Conservation (phyloP, 2,797 vertebrate genomes). For the Thalassophryne amazonica region DNA sequence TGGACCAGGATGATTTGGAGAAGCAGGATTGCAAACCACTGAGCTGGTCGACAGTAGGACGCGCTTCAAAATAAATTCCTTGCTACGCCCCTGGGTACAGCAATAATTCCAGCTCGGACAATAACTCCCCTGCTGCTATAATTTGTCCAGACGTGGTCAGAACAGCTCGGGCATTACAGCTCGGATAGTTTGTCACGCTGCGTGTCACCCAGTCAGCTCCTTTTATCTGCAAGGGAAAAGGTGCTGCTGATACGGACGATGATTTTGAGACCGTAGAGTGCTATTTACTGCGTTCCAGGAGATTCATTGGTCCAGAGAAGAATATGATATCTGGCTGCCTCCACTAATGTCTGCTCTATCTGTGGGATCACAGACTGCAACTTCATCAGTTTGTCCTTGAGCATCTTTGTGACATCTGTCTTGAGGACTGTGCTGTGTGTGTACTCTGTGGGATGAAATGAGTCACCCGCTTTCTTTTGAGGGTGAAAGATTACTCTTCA, state of each 20-base stretch:
- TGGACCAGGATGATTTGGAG: too few relatives aligned
- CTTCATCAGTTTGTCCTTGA: slow-evolving; percentile 49
- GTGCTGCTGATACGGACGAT: slow-evolving; percentile 25
- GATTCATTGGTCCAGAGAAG: slow-evolving; percentile 68
- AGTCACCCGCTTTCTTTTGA: slow-evolving; percentile 78
- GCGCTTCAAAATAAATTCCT: too few relatives aligned
- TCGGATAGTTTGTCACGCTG: slow-evolving; percentile 55
- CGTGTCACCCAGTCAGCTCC: slow-evolving; percentile 52
- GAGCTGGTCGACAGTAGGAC: too few relatives aligned
- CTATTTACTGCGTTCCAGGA: slow-evolving; percentile 70
- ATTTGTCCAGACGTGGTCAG: slow-evolving; percentile 61
- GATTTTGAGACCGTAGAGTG: slow-evolving; percentile 47
- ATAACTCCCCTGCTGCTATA: slow-evolving; percentile 53
- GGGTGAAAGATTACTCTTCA: slow-evolving; percentile 76
- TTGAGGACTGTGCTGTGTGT: slow-evolving; percentile 38
- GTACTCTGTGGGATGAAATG: slow-evolving; percentile 68
- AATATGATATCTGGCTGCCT: slow-evolving; percentile 74
- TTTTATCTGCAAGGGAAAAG: slow-evolving; percentile 69
- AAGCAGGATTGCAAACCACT: too few relatives aligned
- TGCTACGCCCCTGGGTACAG: too few relatives aligned
- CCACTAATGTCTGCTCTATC: slow-evolving; percentile 54
- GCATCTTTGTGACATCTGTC: slow-evolving; percentile 37
- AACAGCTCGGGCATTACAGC: slow-evolving; percentile 36
- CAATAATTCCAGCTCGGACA: slow-evolving; percentile 63
- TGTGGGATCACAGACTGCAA: slow-evolving; percentile 74